Evolutionary conservation across 2,797 vertebrate genomes (phyloP).

Genomic region (Mustela erminea): DNA sequence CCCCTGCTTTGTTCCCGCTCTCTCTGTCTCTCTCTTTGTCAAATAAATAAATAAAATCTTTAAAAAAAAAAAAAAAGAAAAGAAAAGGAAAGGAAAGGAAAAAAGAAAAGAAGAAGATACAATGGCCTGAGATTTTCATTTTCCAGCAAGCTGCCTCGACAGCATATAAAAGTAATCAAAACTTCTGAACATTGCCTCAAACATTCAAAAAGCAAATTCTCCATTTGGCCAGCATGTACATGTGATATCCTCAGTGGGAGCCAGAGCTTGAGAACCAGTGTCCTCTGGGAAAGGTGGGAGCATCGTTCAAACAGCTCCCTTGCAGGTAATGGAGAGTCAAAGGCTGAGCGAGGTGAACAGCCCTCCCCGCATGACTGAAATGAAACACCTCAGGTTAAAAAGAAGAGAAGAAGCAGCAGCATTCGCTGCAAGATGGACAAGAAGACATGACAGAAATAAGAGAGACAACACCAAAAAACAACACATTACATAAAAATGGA

Average conservation of each 20-base stretch:
- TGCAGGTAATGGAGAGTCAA: background rate
- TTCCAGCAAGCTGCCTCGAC: slow-evolving; percentile 41
- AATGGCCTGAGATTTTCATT: slow-evolving; percentile 16
- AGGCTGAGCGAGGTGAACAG: background rate
- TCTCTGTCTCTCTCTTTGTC: too few relatives aligned
- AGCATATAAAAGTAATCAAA: slow-evolving; percentile 46
- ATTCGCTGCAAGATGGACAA: background rate
- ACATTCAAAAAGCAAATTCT: slow-evolving; percentile 48
- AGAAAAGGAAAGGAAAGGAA: fast-evolving
- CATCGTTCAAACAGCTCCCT: background rate
- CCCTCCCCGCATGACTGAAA: slow-evolving; percentile 52
- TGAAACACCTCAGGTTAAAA: slow-evolving; percentile 61
- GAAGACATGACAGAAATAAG: background rate
- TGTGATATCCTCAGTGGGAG: background rate
- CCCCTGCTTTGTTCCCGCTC: too few relatives aligned
- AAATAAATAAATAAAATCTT: too few relatives aligned
- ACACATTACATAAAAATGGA: background rate
- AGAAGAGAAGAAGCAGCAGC: background rate
- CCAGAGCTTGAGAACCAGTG: background rate
- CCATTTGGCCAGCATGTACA: background rate
- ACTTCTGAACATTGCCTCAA: background rate
- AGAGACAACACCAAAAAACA: slow-evolving; percentile 10
- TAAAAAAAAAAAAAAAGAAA: too few relatives aligned
- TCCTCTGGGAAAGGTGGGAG: background rate
- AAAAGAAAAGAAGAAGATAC: background rate